phyloP scores from a whole-genome alignment of 2,797 vertebrate genomes.

The Xenopus petersii region DNA sequence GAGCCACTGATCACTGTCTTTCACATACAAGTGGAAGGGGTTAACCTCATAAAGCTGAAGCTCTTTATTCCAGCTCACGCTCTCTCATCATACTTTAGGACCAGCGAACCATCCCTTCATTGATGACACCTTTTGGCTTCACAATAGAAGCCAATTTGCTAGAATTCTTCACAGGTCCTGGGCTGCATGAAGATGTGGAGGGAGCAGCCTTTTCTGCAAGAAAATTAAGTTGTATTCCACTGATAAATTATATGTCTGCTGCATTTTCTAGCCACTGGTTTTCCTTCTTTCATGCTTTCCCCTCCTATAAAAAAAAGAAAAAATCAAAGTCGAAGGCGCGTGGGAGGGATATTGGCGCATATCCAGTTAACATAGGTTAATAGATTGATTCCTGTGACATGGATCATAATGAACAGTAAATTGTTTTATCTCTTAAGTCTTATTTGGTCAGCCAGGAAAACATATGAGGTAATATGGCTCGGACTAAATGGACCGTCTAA shows the following conservation, averaged over 20 bases:
- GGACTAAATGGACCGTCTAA: conserved; percentile 99
- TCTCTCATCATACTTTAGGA: conserved; percentile 96
- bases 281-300: conserved; percentile 65
- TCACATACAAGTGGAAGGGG: conserved; percentile 64
- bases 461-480: conserved; percentile 99
- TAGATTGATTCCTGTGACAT: conserved; percentile 99
- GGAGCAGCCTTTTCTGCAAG: conserved; percentile 77
- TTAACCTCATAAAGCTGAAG: conserved; percentile 94
- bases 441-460: conserved; percentile 99
- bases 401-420: conserved; percentile 99
- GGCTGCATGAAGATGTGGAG: conserved; percentile 86
- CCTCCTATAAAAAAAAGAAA: conserved; percentile 49
- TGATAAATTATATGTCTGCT: conserved; percentile 92
- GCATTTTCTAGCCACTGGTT: conserved; percentile 86
- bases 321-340: conserved; percentile 56
- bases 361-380: conserved; percentile 98
- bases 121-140: conserved; percentile 99
- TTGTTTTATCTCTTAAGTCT: conserved; percentile 99
- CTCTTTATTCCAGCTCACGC: conserved; percentile 87
- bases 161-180: conserved; percentile 99
- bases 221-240: conserved; percentile 94
- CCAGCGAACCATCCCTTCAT: conserved; percentile 94
- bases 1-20: too few species aligned
- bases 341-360: conserved; percentile 81
- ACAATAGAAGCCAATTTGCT: conserved; percentile 99